A percentile compares a stretch with the other conserved stretches of the same genome.
Evolutionary conservation across 2,113 vertebrate species (phyloP).

Genomic region (Tamias sibiricus): DNA sequence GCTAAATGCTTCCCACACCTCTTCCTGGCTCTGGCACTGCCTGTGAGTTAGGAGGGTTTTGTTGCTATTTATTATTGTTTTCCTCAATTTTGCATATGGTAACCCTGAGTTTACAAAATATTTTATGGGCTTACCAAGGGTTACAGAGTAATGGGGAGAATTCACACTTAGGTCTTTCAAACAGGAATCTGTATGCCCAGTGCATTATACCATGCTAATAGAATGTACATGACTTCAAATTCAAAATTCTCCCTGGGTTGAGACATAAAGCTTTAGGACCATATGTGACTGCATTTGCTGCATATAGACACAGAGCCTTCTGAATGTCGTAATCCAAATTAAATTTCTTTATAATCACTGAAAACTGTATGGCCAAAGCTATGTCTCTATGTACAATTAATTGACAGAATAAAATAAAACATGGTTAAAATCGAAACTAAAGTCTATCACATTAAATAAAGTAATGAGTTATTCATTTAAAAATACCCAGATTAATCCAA

Average conservation of each 20-base stretch:
- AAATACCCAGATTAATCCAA: background rate
- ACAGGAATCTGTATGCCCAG: background rate
- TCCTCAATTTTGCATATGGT: background rate
- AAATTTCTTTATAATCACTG: slow-evolving; percentile 4
- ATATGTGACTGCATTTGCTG: background rate
- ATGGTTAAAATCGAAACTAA: slow-evolving; percentile 1
- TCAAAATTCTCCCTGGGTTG: background rate
- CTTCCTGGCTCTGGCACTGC: background rate
- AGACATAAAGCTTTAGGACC: background rate
- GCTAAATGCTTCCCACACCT: background rate
- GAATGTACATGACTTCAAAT: background rate
- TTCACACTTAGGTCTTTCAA: background rate
- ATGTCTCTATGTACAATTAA: background rate
- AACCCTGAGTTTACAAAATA: background rate
- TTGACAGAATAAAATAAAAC: slow-evolving; percentile 19
- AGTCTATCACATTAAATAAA: background rate
- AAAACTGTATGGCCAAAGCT: background rate
- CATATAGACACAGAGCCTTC: background rate
- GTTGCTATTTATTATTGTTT: background rate
- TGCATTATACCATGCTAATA: background rate
- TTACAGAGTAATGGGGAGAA: background rate
- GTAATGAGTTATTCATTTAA: slow-evolving; percentile 5
- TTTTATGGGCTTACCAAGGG: background rate
- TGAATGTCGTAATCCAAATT: background rate
- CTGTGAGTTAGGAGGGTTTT: background rate